A percentile compares a stretch with the other conserved stretches of the same genome.
phyloP scores from a whole-genome alignment of 2,888 invertebrate species.

The Ectemnius cavifrons region DNA sequence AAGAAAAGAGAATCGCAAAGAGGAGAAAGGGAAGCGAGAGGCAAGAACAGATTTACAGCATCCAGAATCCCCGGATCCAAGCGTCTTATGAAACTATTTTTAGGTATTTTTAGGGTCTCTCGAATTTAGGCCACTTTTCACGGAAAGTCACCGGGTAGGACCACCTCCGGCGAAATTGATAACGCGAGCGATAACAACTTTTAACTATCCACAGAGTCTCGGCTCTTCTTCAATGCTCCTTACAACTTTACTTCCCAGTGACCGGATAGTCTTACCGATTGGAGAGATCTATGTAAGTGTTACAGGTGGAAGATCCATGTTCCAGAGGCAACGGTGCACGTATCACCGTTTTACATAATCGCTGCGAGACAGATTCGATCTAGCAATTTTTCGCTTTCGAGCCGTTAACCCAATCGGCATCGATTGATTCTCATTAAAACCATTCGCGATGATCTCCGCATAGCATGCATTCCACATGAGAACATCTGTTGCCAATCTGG shows the following conservation, averaged over 20 bases:
- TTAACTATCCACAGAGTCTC: slow-evolving; percentile 19
- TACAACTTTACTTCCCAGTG: too few relatives aligned
- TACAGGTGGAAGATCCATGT: too few relatives aligned
- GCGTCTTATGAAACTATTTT: slow-evolving; percentile 55
- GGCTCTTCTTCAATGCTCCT: too few relatives aligned
- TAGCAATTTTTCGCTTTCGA: slow-evolving; percentile 69
- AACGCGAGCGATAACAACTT: slow-evolving; percentile 33
- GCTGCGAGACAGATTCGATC: slow-evolving; percentile 58
- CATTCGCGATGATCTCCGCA: slow-evolving; percentile 64
- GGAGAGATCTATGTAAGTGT: too few relatives aligned
- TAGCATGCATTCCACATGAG: slow-evolving; percentile 67
- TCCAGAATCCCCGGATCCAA: slow-evolving; percentile 52
- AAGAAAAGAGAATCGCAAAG: slow-evolving; percentile 37
- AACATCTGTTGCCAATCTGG: slow-evolving; percentile 72
- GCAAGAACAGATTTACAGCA: slow-evolving; percentile 49
- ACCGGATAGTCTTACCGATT: too few relatives aligned
- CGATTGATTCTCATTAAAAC: slow-evolving; percentile 71
- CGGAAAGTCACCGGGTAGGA: slow-evolving; percentile 40
- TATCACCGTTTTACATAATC: slow-evolving; percentile 18
- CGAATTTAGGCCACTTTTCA: slow-evolving; percentile 57
- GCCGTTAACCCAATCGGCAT: slow-evolving; percentile 71
- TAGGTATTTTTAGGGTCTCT: slow-evolving; percentile 54
- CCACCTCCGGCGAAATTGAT: slow-evolving; percentile 37
- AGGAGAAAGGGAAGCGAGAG: slow-evolving; percentile 29
- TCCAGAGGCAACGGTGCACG: too few relatives aligned